Evolutionary conservation across 2,888 invertebrate genomes (phyloP).

Genomic region (Lycophotia porphyrea): DNA sequence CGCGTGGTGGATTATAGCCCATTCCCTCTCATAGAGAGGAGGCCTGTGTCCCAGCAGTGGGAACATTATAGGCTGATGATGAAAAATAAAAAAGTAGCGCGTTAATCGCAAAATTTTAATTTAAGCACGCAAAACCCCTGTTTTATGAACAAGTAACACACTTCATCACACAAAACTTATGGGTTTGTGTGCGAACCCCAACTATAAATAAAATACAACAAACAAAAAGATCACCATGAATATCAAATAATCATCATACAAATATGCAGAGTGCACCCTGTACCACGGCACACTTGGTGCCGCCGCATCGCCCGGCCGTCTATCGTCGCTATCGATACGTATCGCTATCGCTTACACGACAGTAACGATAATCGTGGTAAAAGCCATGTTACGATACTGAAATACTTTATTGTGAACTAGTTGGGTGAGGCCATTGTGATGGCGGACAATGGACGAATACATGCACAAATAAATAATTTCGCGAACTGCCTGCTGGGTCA

Average conservation of each 20-base stretch:
- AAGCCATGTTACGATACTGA: conserved; percentile 39
- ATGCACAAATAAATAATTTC: conserved; percentile 21
- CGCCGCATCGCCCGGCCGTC: too few species aligned
- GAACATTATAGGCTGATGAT: too few species aligned
- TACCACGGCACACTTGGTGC: conserved; percentile 31
- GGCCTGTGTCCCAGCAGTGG: too few species aligned
- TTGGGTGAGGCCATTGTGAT: conserved; percentile 24
- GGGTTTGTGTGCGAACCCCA: background rate
- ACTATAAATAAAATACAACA: conserved; percentile 45
- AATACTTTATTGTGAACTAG: conserved; percentile 47
- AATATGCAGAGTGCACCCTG: conserved; percentile 24
- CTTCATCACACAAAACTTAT: background rate
- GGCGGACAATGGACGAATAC: conserved; percentile 20
- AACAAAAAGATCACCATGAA: conserved; percentile 37
- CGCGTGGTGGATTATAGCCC: too few species aligned
- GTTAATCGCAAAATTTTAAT: background rate
- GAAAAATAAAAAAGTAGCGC: too few species aligned
- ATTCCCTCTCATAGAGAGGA: too few species aligned
- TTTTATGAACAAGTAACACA: conserved; percentile 15
- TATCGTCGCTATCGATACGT: conserved; percentile 5
- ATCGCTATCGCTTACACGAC: conserved; percentile 21
- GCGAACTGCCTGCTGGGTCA: conserved; percentile 3
- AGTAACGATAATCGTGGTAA: conserved; percentile 41
- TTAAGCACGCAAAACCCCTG: background rate
- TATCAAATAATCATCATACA: conserved; percentile 55